Percentiles rank a stretch among this genome's conserved stretches.
Evolutionary conservation across 2,888 invertebrate genomes (phyloP).

Genomic region (Metacarcinus magister): DNA sequence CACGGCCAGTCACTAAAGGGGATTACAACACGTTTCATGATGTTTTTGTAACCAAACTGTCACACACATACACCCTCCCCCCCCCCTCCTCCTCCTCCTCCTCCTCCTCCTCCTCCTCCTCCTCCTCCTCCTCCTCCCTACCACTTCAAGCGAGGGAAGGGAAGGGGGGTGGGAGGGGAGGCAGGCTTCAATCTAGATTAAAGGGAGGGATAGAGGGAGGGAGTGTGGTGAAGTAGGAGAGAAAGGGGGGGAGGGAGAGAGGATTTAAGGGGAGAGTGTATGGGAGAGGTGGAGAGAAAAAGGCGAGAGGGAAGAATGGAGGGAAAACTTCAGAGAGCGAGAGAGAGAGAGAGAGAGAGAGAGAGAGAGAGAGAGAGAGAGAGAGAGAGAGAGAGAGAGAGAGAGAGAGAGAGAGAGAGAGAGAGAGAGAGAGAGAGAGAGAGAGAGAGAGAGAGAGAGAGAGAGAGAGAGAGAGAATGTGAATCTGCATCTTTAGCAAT

Average conservation of each 20-base stretch:
- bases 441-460: not conserved
- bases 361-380: slow-evolving; percentile 9
- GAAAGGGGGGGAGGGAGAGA: not conserved
- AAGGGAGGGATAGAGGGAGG: slow-evolving; percentile 8
- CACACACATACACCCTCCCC: not conserved
- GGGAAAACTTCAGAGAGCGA: not conserved
- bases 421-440: not conserved
- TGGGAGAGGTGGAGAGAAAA: not conserved
- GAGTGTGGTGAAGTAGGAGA: not conserved
- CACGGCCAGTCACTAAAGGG: not conserved
- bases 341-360: slow-evolving; percentile 52
- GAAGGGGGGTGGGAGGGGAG: not conserved
- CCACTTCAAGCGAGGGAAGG: not conserved
- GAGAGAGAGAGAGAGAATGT: not conserved
- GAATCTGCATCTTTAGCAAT: not conserved
- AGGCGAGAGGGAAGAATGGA: not conserved
- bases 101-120: not conserved
- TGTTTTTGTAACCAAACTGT: slow-evolving; percentile 48
- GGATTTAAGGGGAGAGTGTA: slow-evolving; percentile 52
- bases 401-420: slow-evolving; percentile 37
- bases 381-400: slow-evolving; percentile 47
- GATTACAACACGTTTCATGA: not conserved
- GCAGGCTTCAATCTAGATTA: not conserved
- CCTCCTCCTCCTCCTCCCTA: not conserved
- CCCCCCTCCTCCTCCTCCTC: not conserved